Conservation (phyloP, 2,113 vertebrate genomes). For the Hyaena hyaena region DNA sequence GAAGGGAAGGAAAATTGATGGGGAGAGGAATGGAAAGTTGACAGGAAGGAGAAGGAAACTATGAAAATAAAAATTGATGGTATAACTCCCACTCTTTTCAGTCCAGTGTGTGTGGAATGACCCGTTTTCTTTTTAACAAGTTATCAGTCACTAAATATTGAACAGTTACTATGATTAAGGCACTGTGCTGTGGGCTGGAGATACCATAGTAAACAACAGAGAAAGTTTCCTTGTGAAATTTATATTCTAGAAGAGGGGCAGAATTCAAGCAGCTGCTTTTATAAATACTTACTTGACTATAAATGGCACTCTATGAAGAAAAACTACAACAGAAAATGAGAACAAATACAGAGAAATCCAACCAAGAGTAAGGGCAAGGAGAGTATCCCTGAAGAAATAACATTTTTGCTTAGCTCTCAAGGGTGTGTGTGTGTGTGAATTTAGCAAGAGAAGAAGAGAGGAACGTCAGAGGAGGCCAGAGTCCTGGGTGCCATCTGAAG, state of each 20-base stretch:
- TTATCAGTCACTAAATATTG: neutral
- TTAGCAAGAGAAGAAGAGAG: neutral
- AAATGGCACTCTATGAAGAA: neutral
- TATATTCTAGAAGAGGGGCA: constrained; percentile 17
- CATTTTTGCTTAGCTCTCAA: constrained; percentile 36
- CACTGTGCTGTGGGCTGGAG: neutral
- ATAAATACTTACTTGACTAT: neutral
- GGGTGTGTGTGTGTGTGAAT: neutral
- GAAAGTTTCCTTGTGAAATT: constrained; percentile 10
- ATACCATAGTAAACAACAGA: neutral
- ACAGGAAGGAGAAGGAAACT: constrained; percentile 25
- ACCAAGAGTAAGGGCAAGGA: neutral
- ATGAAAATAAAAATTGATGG: constrained; percentile 18
- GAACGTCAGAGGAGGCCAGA: neutral
- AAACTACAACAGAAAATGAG: neutral
- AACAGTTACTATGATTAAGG: constrained; percentile 33
- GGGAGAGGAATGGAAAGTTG: neutral
- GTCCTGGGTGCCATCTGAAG: neutral
- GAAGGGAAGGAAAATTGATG: neutral
- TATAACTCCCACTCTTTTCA: neutral
- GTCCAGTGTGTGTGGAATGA: neutral
- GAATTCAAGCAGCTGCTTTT: constrained; percentile 44
- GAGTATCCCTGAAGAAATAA: neutral
- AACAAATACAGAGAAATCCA: constrained; percentile 9
- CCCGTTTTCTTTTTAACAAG: constrained; percentile 36